These are phyloP conservation scores for Eptatretus burgeri DNA, from an alignment of 2,113 vertebrate species.

Conservation along the genomic window DNA sequence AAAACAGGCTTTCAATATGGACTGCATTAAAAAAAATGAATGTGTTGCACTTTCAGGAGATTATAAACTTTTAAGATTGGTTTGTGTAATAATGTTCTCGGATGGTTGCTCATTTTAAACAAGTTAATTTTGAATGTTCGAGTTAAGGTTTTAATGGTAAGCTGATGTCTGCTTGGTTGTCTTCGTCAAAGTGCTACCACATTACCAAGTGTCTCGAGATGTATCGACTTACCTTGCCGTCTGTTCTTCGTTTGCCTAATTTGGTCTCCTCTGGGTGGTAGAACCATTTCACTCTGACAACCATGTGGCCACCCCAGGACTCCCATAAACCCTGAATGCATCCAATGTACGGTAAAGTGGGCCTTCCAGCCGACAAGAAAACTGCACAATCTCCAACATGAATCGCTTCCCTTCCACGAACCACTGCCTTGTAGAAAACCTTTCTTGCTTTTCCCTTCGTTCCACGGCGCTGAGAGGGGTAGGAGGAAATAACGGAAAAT, in stretches of 20 bases:
- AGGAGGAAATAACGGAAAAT: background rate
- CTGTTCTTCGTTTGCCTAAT: constrained; percentile 52
- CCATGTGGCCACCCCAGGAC: constrained; percentile 86
- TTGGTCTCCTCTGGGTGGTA: constrained; percentile 93
- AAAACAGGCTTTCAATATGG: too few relatives aligned
- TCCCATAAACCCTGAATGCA: constrained; percentile 95
- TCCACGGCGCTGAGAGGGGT: constrained; percentile 37
- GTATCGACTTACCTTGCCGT: constrained; percentile 41
- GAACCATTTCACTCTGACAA: constrained; percentile 95
- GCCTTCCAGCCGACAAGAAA: constrained; percentile 63
- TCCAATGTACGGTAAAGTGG: constrained; percentile 70
- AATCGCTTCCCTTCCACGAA: constrained; percentile 57
- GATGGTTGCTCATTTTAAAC: too few relatives aligned
- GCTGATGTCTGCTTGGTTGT: too few relatives aligned
- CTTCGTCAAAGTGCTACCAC: too few relatives aligned
- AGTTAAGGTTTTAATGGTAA: too few relatives aligned
- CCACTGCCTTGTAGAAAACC: constrained; percentile 85
- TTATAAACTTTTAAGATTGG: too few relatives aligned
- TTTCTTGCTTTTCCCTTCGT: constrained; percentile 80
- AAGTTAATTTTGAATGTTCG: too few relatives aligned
- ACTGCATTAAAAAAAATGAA: too few relatives aligned
- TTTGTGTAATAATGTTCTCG: too few relatives aligned
- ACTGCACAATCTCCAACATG: constrained; percentile 71
- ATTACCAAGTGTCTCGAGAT: too few relatives aligned
- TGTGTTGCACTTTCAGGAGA: too few relatives aligned